Conservation (phyloP, 1,140 invertebrate species). For the Sminthurides bifidus region DNA sequence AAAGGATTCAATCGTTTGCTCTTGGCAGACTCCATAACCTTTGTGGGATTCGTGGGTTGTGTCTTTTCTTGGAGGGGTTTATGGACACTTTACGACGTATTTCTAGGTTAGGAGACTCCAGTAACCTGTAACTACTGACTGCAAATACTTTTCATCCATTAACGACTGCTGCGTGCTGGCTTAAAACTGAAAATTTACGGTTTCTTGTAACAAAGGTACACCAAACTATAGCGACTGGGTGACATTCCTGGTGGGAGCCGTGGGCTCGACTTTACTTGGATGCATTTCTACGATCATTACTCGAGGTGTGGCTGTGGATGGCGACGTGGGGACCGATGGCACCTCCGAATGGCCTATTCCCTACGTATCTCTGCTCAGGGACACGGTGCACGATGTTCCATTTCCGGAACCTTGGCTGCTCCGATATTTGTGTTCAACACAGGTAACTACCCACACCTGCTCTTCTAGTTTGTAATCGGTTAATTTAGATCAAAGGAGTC, state of each 20-base stretch:
- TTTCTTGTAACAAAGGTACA: not conserved
- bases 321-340: constrained; percentile 14
- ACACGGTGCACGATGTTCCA: constrained; percentile 7
- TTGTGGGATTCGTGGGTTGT: constrained; percentile 54
- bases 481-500: not conserved
- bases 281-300: constrained; percentile 20
- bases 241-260: constrained; percentile 19
- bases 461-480: not conserved
- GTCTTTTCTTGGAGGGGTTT: constrained; percentile 77
- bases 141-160: too few species aligned
- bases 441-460: constrained; percentile 11
- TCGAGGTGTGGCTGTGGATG: constrained; percentile 27
- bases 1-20: constrained; percentile 52
- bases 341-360: constrained; percentile 25
- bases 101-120: constrained; percentile 3
- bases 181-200: too few species aligned
- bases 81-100: constrained; percentile 63
- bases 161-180: too few species aligned
- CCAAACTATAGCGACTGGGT: constrained; percentile 21
- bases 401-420: constrained; percentile 27
- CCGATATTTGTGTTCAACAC: constrained; percentile 20
- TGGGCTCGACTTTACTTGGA: constrained; percentile 20
- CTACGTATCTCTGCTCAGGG: constrained; percentile 19
- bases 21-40: constrained; percentile 47
- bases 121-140: too few species aligned